These are phyloP conservation scores for Rhyacophila evoluta DNA, from an alignment of 2,888 invertebrate genomes.

Conservation along the genomic window DNA sequence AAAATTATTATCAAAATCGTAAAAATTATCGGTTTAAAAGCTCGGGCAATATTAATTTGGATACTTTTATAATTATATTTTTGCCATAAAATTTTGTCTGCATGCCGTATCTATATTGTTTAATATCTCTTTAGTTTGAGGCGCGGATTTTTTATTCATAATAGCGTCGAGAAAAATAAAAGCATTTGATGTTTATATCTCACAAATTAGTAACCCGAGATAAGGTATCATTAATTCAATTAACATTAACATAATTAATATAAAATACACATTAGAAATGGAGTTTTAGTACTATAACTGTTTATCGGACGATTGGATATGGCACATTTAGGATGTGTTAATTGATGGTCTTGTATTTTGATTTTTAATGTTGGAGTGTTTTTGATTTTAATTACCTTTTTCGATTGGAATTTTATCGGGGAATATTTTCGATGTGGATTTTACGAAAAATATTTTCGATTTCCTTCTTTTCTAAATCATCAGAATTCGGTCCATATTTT, in stretches of 20 bases:
- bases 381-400: not conserved
- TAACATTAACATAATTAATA: slow-evolving; percentile 24
- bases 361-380: not conserved
- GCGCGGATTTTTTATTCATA: not conserved
- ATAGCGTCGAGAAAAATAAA: not conserved
- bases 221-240: slow-evolving; percentile 24
- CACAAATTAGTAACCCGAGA: slow-evolving; percentile 8
- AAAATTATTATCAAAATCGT: too few species aligned
- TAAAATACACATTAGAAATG: slow-evolving; percentile 7
- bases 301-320: slow-evolving; percentile 1
- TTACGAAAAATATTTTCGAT: too few species aligned
- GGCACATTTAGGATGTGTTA: slow-evolving; percentile 22
- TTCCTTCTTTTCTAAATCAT: too few species aligned
- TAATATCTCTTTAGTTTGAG: not conserved
- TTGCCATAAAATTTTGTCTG: not conserved
- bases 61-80: too few species aligned
- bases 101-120: not conserved
- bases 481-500: too few species aligned
- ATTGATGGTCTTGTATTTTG: not conserved
- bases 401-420: too few species aligned
- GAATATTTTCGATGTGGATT: too few species aligned
- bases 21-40: too few species aligned
- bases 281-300: slow-evolving; percentile 19
- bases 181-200: slow-evolving; percentile 6
- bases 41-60: too few species aligned